Evolutionary conservation across 2,888 invertebrate species (phyloP).

Genomic region (Steromphala cineraria): DNA sequence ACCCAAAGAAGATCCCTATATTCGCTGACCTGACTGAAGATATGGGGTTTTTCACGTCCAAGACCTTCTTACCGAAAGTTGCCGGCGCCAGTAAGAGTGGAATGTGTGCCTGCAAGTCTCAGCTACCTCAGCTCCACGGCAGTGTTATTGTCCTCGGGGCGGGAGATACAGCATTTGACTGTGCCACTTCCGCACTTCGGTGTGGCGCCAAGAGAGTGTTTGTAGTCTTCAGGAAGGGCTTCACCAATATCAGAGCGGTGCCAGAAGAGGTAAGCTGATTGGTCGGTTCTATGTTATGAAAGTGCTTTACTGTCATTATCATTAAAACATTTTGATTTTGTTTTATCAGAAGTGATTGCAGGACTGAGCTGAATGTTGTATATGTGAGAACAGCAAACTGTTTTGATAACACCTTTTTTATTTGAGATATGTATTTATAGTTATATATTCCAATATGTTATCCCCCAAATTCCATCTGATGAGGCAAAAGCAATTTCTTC

Average conservation of each 20-base stretch:
- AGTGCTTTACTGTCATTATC: too few species aligned
- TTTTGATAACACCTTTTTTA: too few species aligned
- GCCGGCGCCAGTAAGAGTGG: constrained; percentile 92
- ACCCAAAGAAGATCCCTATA: constrained; percentile 87
- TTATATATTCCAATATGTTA: too few species aligned
- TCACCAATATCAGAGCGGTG: constrained; percentile 95
- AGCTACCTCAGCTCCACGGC: constrained; percentile 86
- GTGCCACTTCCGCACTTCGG: constrained; percentile 95
- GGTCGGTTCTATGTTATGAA: too few species aligned
- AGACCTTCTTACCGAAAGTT: constrained; percentile 92
- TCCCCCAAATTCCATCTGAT: too few species aligned
- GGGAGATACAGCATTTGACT: constrained; percentile 99
- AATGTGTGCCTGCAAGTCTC: constrained; percentile 86
- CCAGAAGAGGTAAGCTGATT: constrained; percentile 89
- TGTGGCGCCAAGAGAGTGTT: constrained; percentile 95
- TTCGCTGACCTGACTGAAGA: constrained; percentile 81
- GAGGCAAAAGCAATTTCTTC: too few species aligned
- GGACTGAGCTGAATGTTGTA: too few species aligned
- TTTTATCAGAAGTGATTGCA: too few species aligned
- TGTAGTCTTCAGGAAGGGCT: constrained; percentile 95
- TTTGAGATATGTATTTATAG: too few species aligned
- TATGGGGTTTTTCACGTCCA: constrained; percentile 96
- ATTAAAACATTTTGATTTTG: too few species aligned
- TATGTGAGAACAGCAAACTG: too few species aligned
- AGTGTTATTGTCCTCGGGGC: constrained; percentile 95